Evolutionary conservation across 1,140 invertebrate species (phyloP).

Genomic region (Thaumetopoea pityocampa): DNA sequence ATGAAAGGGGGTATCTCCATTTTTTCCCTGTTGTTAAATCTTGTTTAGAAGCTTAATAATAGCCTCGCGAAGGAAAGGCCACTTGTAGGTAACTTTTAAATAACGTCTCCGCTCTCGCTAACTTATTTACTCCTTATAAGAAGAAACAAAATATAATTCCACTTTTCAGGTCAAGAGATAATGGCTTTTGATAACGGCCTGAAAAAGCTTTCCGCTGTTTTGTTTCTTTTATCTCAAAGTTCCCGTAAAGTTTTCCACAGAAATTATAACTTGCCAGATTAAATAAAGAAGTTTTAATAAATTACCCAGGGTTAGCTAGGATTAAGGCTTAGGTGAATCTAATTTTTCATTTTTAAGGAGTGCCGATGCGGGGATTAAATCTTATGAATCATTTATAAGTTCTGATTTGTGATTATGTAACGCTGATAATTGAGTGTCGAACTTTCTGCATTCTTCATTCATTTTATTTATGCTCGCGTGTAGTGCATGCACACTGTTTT

Average conservation of each 20-base stretch:
- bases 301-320: slow-evolving; percentile 49
- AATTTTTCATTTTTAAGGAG: slow-evolving; percentile 31
- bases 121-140: slow-evolving; percentile 68
- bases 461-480: slow-evolving; percentile 5
- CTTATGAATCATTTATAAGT: slow-evolving; percentile 7
- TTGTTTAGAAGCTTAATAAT: slow-evolving; percentile 37
- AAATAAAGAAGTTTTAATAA: slow-evolving; percentile 70
- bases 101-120: slow-evolving; percentile 56
- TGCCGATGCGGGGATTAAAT: slow-evolving; percentile 10
- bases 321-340: slow-evolving; percentile 40
- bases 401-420: slow-evolving; percentile 8
- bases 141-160: slow-evolving; percentile 67
- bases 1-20: slow-evolving; percentile 29
- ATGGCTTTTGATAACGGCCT: slow-evolving; percentile 69
- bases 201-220: slow-evolving; percentile 71
- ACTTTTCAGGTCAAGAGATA: slow-evolving; percentile 69
- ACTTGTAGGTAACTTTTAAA: slow-evolving; percentile 59
- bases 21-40: slow-evolving; percentile 31
- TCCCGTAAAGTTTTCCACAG: slow-evolving; percentile 59
- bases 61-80: slow-evolving; percentile 30
- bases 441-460: slow-evolving; percentile 10
- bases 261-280: slow-evolving; percentile 71
- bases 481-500: no score
- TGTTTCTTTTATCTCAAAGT: slow-evolving; percentile 67
- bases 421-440: slow-evolving; percentile 9